Conservation (phyloP, 2,797 vertebrate genomes). For the Ataeniobius toweri region DNA sequence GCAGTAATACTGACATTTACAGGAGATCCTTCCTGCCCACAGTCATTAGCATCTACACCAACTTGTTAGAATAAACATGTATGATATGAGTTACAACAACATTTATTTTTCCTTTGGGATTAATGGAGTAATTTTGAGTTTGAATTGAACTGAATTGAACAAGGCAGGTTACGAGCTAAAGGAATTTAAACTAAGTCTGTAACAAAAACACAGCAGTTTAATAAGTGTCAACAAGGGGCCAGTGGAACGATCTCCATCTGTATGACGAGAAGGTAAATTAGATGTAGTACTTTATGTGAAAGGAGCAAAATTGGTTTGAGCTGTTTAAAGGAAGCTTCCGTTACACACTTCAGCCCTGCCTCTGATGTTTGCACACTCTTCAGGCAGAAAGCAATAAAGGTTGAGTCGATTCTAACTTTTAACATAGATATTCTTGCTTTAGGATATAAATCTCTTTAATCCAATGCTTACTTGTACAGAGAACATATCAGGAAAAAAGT, state of each 20-base stretch:
- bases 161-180: not conserved
- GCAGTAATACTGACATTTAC: too few relatives aligned
- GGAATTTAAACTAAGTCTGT: not conserved
- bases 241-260: conserved; percentile 13
- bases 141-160: not conserved
- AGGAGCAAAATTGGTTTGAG: conserved; percentile 20
- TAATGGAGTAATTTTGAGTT: too few relatives aligned
- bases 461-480: conserved; percentile 14
- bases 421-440: conserved; percentile 20
- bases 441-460: conserved; percentile 21
- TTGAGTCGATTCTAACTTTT: conserved; percentile 25
- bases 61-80: too few relatives aligned
- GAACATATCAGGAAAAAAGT: conserved; percentile 5
- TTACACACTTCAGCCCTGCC: conserved; percentile 15
- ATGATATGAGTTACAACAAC: too few relatives aligned
- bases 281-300: conserved; percentile 11
- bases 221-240: conserved; percentile 1
- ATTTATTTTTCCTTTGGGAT: too few relatives aligned
- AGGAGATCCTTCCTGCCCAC: too few relatives aligned
- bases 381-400: conserved; percentile 10
- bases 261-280: conserved; percentile 5
- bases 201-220: conserved; percentile 10
- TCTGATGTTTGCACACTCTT: conserved; percentile 24
- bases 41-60: too few relatives aligned
- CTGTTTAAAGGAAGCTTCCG: conserved; percentile 20